Percentiles rank a stretch among this genome's conserved stretches.
These are phyloP conservation scores for Philaethria dido DNA, from an alignment of 2,888 invertebrate species.

Conservation along the genomic window DNA sequence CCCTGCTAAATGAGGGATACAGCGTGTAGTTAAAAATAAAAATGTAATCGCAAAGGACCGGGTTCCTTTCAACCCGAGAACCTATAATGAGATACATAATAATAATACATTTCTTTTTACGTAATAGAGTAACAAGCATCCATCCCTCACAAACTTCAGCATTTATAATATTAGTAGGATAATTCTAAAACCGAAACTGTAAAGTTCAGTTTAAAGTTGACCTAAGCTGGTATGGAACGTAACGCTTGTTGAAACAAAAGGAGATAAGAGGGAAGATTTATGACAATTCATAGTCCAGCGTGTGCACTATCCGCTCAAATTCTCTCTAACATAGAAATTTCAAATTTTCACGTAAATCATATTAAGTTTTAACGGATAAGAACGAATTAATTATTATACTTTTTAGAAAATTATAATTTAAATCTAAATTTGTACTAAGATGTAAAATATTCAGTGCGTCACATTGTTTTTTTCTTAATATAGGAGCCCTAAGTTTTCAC, in stretches of 20 bases:
- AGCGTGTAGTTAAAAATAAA: no score
- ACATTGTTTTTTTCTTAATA: no score
- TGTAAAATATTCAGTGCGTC: no score
- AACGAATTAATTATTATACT: neutral
- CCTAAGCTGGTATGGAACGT: slow-evolving; percentile 36
- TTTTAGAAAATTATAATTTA: neutral
- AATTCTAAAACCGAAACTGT: slow-evolving; percentile 28
- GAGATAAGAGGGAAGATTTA: slow-evolving; percentile 36
- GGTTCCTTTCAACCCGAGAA: no score
- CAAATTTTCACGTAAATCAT: slow-evolving; percentile 15
- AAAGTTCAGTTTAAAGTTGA: slow-evolving; percentile 25
- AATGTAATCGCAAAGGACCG: no score
- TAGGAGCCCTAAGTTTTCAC: no score
- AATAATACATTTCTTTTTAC: no score
- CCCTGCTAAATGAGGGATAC: no score
- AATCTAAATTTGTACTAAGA: neutral
- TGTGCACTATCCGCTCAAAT: slow-evolving; percentile 36
- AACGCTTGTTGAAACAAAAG: slow-evolving; percentile 35
- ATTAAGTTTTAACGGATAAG: neutral
- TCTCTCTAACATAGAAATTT: slow-evolving; percentile 32
- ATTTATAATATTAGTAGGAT: no score
- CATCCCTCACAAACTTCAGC: no score
- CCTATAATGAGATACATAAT: no score
- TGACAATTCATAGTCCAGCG: slow-evolving; percentile 38
- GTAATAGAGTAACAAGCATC: no score